Evolutionary conservation across 1,140 invertebrate genomes (phyloP).

Genomic region (Akabosia matsudoensis): DNA sequence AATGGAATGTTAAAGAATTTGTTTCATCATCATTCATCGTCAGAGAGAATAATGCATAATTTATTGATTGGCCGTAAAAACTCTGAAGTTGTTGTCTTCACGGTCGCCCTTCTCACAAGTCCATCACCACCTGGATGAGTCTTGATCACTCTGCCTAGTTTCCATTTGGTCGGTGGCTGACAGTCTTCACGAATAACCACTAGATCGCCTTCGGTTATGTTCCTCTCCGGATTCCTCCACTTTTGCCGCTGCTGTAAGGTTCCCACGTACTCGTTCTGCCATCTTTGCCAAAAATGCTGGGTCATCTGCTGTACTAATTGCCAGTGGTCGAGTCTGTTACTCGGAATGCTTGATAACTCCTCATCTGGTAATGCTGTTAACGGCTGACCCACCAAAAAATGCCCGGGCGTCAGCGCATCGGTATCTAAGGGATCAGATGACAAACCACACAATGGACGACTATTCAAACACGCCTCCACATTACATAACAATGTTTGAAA

Average conservation of each 20-base stretch:
- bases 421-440: background rate
- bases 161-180: slow-evolving; percentile 40
- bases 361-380: slow-evolving; percentile 45
- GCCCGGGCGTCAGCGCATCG: slow-evolving; percentile 48
- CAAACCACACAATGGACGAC: slow-evolving; percentile 39
- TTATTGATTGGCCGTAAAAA: slow-evolving; percentile 27
- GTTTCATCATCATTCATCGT: too few species aligned
- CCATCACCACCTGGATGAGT: slow-evolving; percentile 44
- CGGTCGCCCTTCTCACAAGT: slow-evolving; percentile 40
- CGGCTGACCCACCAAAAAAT: slow-evolving; percentile 51
- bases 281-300: slow-evolving; percentile 51
- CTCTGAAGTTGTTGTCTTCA: slow-evolving; percentile 29
- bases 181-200: slow-evolving; percentile 43
- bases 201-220: slow-evolving; percentile 28
- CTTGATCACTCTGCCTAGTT: slow-evolving; percentile 41
- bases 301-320: slow-evolving; percentile 43
- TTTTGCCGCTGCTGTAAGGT: slow-evolving; percentile 46
- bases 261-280: slow-evolving; percentile 49
- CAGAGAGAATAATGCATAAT: background rate
- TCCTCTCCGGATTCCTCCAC: slow-evolving; percentile 33
- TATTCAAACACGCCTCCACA: slow-evolving; percentile 50
- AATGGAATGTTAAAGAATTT: too few species aligned
- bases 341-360: slow-evolving; percentile 25
- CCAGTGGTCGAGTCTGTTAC: slow-evolving; percentile 43
- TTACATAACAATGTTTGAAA: slow-evolving; percentile 46